phyloP scores from a whole-genome alignment of 2,113 vertebrate genomes.

The Oreotrochilus melanogaster region DNA sequence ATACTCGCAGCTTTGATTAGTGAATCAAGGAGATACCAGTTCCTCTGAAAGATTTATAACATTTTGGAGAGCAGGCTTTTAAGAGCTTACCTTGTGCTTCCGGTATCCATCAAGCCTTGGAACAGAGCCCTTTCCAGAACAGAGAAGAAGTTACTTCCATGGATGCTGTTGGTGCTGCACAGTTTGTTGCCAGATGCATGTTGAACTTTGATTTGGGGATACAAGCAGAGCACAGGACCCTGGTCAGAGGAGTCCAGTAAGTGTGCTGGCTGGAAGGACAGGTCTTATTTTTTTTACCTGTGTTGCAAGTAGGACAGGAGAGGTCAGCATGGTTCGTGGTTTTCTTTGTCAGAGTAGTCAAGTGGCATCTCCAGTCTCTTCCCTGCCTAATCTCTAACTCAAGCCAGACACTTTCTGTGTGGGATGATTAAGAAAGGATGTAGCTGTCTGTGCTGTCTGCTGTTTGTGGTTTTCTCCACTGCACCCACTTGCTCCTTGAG shows the following conservation, averaged over 20 bases:
- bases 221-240: background rate
- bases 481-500: background rate
- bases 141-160: background rate
- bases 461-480: background rate
- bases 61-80: background rate
- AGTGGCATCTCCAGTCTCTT: background rate
- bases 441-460: background rate
- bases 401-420: background rate
- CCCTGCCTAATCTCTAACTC: background rate
- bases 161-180: background rate
- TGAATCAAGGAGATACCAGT: background rate
- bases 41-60: background rate
- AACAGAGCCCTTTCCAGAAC: background rate
- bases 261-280: background rate
- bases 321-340: background rate
- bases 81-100: background rate
- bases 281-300: background rate
- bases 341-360: background rate
- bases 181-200: background rate
- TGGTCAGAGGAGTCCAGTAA: rapidly evolving
- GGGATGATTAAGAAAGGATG: background rate
- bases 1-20: background rate
- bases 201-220: background rate
- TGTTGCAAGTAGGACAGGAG: background rate
- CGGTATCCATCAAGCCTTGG: background rate